Base-by-base conservation (phyloP, 2,888 invertebrate species). In the Leptopilina drosophilae region DNA sequence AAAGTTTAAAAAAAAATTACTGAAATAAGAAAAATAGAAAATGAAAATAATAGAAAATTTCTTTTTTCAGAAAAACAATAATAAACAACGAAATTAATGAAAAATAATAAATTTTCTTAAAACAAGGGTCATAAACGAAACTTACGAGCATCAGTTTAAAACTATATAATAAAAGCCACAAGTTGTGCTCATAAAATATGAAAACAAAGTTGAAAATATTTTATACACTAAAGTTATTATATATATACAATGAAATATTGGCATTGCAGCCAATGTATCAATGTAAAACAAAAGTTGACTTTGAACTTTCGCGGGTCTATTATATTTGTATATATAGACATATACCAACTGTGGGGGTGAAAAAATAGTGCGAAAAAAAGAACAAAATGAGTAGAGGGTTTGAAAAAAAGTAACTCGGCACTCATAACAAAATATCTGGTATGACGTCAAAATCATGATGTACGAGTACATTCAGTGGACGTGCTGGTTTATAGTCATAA, bases 391-490 rank as follows among this genome's bases (percentile, higher is more conserved):
- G 33, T 26, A 11, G 11, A 26, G 69, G 12, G 49, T 20, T 49
- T 49, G 49, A 12, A 49, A 8, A 69, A 69, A 69, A 53, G 53
- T 69, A 69, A 69, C 53, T 69, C 14, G 8, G 12, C 53, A 69
- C 14, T n/a, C 53, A 69, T 69, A 69, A 62, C 62, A n/a, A 15
- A 62, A 53, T 67, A 67, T 67, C 46, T 46, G 20, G 46, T 67
- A 67, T 67, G 46, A 66, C 42, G 78, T 75, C 42, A 64, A 82
- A 84, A 82, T 81, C 73, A 81, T 82, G 84, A 84, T 81, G 80
- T 81, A 84, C 80, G 78, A 81, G 75, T 76, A 82, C 20, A 42
- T 62, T 40, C 76, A 65, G 79, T 49, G 73, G 73, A 69, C 53
- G 78, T 64, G 64, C 80, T 79, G 78, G 80, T 81, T 79, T 78